Base-by-base conservation (phyloP, 2,888 invertebrate genomes). In the Parnassius orleans region DNA sequence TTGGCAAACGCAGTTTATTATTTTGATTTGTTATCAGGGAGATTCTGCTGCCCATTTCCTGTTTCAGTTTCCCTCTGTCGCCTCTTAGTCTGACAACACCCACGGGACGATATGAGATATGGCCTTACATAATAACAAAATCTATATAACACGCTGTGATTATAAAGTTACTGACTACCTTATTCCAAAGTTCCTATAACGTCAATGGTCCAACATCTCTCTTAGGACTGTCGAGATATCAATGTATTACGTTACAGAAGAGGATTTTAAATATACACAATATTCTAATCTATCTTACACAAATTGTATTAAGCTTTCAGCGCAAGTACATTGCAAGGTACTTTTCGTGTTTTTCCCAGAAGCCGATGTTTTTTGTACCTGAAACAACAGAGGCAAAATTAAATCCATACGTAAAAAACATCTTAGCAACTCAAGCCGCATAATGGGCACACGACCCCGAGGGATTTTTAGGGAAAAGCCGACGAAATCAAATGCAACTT, bases 301-400 rank as follows among this genome's bases (percentile, higher is more conserved):
- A 53, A 59, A 59, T 59, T 46, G 53, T 11, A 52, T 46, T 52
- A 59, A 53, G 53, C 59, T 57, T 57, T 56, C 50, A 43, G 9
- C 11, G 41, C 5, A 2, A 33, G n/a, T 50, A 44, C 24, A 44
- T 53, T 3, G n/a, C 9, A 24, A 44, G 19, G 14, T 44, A 53
- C 59, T 44, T 33, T 59, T 24, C n/a, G 47, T 33, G 53, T 44
- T 50, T 60, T 44, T 51, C 55, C 55, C 41, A 50, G 55, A 33
- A 51, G 44, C 24, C n/a, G 15, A 50, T 42, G 46, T 53, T 57
- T 44, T 57, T 50, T 46, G 44, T 63, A 63, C 63, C 63, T 63
- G 63, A 58, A 59, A 63, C 54, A 55, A 63, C n/a, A 58, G 1
- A 55, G 51, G 19, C 12, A 63, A 59, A 63, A 50, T 52, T 54